phyloP scores from a whole-genome alignment of 1,140 invertebrate species.

The Nephila pilipes region DNA sequence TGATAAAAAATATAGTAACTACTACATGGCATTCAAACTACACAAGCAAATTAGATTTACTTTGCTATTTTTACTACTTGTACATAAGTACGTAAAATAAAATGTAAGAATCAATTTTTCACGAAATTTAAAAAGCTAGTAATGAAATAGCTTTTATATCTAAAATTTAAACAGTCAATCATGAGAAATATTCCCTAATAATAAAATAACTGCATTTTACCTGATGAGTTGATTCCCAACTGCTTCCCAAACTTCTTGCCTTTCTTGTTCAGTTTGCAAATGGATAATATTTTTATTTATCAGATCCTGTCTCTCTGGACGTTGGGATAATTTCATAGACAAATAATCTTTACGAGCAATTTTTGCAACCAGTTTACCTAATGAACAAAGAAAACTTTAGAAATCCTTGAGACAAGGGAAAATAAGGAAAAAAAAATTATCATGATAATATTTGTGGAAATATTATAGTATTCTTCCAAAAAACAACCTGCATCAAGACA shows the following conservation, averaged over 20 bases:
- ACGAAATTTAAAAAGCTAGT: neutral
- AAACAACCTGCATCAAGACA: too few relatives aligned
- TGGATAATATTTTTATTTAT: constrained; percentile 98
- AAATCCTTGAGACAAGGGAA: neutral
- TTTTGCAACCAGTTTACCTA: constrained; percentile 90
- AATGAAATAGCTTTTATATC: neutral
- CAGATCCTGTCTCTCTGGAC: constrained; percentile 94
- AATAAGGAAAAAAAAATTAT: neutral
- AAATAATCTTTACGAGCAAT: constrained; percentile 97
- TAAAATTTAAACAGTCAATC: neutral
- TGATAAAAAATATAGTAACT: too few relatives aligned
- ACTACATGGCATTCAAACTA: too few relatives aligned
- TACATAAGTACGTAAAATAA: too few relatives aligned
- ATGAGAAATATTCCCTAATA: neutral
- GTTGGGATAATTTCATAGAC: constrained; percentile 94
- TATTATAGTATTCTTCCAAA: too few relatives aligned
- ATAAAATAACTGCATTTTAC: constrained; percentile 80
- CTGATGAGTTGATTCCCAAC: constrained; percentile 96
- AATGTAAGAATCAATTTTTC: neutral
- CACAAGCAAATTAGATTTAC: too few relatives aligned
- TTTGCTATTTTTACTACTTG: too few relatives aligned
- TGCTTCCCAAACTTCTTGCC: constrained; percentile 95
- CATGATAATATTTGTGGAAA: neutral
- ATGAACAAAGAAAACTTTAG: neutral
- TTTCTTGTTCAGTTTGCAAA: constrained; percentile 94